Base-by-base conservation (phyloP, 2,888 invertebrate species). In the Liopterus haemorrhoidalis region DNA sequence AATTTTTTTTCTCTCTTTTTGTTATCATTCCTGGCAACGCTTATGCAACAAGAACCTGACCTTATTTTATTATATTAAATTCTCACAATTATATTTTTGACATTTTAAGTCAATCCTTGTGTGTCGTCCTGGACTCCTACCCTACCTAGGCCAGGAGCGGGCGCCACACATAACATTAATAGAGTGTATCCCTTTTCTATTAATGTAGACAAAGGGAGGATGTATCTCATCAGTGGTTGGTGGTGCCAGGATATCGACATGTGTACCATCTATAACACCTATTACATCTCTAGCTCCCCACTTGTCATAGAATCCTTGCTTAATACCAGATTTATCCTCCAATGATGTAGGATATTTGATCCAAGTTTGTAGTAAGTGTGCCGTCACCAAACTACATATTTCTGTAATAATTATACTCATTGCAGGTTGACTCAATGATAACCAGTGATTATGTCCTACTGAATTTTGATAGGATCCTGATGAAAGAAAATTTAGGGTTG, bases 171-270 rank as follows among this genome's bases (percentile, higher is more conserved):
- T 24, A 25, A 38, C 36, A 36, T 36, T 36, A 4, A 36, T 22
- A 2, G 36, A 36, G 24, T 36, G 36, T 12, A 22, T 36, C 11
- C 37, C 37, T 16, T 38, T 38, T 14, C 37, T 12, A 18, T 38
- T 38, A 14, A 38, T 38, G 24, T 25, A 38, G 2, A 38, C 9
- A 38, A 38, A 38, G 12, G 37, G 37, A 38, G 37, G 37, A 25
- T 38, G 37, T 12, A 16, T 14, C 11, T 38, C 25, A 38, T 38
- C 37, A 14, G 24, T 38, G n/a, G 18, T 16, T 2, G 37, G 37
- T 15, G 37, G 37, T 22, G 37, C 37, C 18, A 38, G 4, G 24
- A 38, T 25, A 14, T 38, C 37, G 15, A 38, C 37, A 35, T 35
- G 35, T 21, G 35, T 35, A 15, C 35, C 35, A 21, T 35, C 35